These are phyloP conservation scores for Clavelina lepadiformis DNA, from an alignment of 23 tunicate genomes.

Conservation along the genomic window DNA sequence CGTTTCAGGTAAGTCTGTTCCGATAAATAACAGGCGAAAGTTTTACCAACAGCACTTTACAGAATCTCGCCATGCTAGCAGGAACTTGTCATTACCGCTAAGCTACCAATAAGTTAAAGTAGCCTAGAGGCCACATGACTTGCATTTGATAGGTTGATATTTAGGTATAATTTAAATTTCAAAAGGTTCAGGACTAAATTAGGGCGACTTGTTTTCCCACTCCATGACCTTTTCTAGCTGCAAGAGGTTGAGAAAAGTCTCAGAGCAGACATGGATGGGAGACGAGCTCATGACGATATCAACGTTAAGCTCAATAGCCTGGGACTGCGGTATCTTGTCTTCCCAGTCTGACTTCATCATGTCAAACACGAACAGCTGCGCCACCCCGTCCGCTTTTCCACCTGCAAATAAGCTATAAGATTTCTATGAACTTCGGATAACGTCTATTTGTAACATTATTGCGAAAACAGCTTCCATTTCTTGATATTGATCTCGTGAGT, in stretches of 20 bases:
- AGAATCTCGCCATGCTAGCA: too few relatives aligned
- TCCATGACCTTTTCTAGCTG: constrained; percentile 49
- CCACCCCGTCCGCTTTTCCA: constrained; percentile 83
- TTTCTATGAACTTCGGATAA: background rate
- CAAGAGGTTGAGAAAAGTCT: constrained; percentile 71
- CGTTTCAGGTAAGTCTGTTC: constrained; percentile 75
- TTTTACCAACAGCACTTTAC: too few relatives aligned
- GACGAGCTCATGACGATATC: constrained; percentile 95
- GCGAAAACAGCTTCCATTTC: background rate
- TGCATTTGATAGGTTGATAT: too few relatives aligned
- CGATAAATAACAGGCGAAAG: background rate
- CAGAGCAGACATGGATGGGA: constrained; percentile 60
- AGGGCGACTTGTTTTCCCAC: too few relatives aligned
- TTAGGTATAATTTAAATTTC: too few relatives aligned
- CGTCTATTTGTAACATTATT: background rate
- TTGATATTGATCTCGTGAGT: background rate
- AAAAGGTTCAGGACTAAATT: too few relatives aligned
- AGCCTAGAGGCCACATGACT: too few relatives aligned
- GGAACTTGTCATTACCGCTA: too few relatives aligned
- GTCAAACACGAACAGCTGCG: constrained; percentile 83
- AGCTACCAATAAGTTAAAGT: too few relatives aligned
- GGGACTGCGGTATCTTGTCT: constrained; percentile 78
- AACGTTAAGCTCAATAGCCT: constrained; percentile 94
- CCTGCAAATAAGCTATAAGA: constrained; percentile 21
- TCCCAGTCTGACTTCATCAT: constrained; percentile 96